Base-by-base conservation (phyloP, 2,888 invertebrate species). In the Cylindroiulus punctatus region DNA sequence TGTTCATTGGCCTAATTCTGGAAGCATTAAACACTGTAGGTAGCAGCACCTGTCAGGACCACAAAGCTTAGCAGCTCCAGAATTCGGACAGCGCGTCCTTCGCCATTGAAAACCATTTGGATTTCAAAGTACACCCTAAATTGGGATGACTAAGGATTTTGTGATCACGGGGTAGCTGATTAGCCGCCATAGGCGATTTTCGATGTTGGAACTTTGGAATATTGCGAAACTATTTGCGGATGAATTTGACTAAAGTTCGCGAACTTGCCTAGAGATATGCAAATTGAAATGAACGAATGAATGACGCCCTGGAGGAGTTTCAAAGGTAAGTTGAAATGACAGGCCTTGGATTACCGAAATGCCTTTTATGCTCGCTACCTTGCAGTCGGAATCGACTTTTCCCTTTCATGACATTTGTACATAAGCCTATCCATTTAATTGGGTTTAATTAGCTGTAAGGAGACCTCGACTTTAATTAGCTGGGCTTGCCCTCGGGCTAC, bases 351-450 rank as follows among this genome's bases (percentile, higher is more conserved):
- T 57, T 57, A 17, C 19, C 3, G 7, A 57, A 17, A 57, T 19
- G 57, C 57, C 5, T 19, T n/a, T 57, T n/a, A 3, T n/a, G 19
- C 17, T n/a, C n/a, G n/a, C n/a, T n/a, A n/a, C n/a, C n/a, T n/a
- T n/a, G n/a, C n/a, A n/a, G n/a, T 57, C 57, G 57, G 3, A 57
- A n/a, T 57, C 57, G n/a, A 19, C 57, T 19, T n/a, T 57, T 57
- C 57, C n/a, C 17, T 12, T 57, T 57, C 1, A 57, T 57, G 57
- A n/a, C 57, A 57, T 57, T 57, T 57, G 19, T 2, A n/a, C 19
- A 57, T 57, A 57, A 57, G 57, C 57, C 57, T 57, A n/a, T 57
- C n/a, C n/a, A n/a, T 57, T 57, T 57, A 57, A 57, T 57, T 57
- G n/a, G n/a, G 1, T 47, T 57, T 57, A 57, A 57, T 57, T 12